Conservation (phyloP, 2,797 vertebrate genomes). For the Pygocentrus nattereri region DNA sequence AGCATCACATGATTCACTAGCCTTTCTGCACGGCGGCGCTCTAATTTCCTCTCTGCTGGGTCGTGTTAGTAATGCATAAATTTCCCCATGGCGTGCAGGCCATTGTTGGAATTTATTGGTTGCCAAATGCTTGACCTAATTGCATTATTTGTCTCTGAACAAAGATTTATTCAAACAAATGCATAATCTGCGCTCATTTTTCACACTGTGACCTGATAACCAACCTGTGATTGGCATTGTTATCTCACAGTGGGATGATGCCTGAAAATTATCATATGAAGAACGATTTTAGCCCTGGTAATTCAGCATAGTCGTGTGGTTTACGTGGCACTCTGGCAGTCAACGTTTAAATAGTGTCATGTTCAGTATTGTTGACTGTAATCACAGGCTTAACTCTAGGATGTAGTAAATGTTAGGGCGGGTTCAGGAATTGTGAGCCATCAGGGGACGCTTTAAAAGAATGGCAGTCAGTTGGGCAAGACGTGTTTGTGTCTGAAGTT, state of each 20-base stretch:
- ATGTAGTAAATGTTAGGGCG: no score
- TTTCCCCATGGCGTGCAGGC: neutral
- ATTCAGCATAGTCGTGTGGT: no score
- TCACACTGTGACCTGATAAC: neutral
- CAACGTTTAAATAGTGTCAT: neutral
- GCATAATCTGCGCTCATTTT: neutral
- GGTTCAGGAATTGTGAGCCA: no score
- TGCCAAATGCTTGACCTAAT: conserved; percentile 9
- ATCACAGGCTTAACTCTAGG: neutral
- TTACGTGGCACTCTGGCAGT: neutral
- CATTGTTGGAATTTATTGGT: neutral
- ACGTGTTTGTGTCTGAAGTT: no score
- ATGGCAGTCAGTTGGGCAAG: no score
- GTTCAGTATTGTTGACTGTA: neutral
- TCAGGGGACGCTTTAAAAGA: no score
- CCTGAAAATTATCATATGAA: neutral
- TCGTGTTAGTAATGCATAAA: neutral
- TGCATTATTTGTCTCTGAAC: neutral
- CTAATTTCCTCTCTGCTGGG: neutral
- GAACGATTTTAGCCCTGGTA: no score
- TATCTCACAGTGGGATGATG: neutral
- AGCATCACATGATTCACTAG: conserved; percentile 13
- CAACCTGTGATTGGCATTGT: neutral
- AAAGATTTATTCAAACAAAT: neutral
- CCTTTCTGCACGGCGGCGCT: neutral